Base-by-base conservation (phyloP, 37 sponge, comb jelly and placozoan genomes). In the Spongilla lacustris region DNA sequence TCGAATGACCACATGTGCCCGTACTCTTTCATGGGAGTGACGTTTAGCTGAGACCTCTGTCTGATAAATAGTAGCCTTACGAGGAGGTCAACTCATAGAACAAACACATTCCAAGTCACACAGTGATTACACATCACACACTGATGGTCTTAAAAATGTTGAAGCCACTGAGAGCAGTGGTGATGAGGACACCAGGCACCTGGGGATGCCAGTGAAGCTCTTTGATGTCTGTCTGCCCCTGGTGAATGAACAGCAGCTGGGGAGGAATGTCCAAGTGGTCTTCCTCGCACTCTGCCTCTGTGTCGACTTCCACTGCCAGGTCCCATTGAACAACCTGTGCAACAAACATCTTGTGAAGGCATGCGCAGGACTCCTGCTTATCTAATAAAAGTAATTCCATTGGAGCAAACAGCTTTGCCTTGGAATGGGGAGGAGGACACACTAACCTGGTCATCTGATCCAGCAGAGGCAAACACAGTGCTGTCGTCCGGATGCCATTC, bases 201-300 rank as follows among this genome's bases (percentile, higher is more conserved):
- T 97, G 97, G 26, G 97, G 94, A 73, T 99, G 99, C 99, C 99
- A 99, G 79, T 99, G 99, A 5, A 99, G 30, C 72, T 99, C 99
- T 83, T 99, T 99, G 29, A 99, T 88, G 71, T 99, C 97, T 36
- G 87, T 79, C 90, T 99, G 99, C 21, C 99, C 99, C 91, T 94
- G 92, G 89, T 99, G 99, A 31, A 99, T 93, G 76, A 99, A 99
- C 32, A 99, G 89, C 67, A 99, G 90, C 82, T 97, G 97, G 10
- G 99, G 99, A 0, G 99, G 97, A 22, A 96, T 79, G 34, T 75
- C 88, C n/a, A 69, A 24, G 73, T 84, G 36, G 8, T 48, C 37
- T 26, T 76, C 81, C 12, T 86, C 77, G 6, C 6, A 6, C 41
- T 41, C 41, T 25, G 66, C 93, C 4, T 50, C 74, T 9, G 68